phyloP scores from a whole-genome alignment of 2,113 vertebrate species.

The Zapornia atra region DNA sequence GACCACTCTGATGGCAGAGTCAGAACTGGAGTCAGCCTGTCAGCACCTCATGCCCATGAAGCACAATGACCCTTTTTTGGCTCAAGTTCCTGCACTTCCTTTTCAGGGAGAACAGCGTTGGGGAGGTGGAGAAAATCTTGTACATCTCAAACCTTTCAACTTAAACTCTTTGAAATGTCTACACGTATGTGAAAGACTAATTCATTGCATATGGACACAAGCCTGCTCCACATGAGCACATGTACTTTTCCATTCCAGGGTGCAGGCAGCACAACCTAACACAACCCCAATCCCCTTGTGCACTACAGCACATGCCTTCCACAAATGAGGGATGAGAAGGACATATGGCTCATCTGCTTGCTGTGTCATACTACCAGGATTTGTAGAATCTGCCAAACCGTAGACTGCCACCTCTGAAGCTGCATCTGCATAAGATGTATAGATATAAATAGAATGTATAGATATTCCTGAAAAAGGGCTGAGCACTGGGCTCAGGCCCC shows the following conservation, averaged over 20 bases:
- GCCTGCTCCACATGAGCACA: not conserved
- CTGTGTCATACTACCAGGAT: not conserved
- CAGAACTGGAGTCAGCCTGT: no score
- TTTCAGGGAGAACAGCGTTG: not conserved
- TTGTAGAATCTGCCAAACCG: not conserved
- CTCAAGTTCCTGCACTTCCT: not conserved
- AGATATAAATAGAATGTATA: not conserved
- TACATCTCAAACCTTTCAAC: not conserved
- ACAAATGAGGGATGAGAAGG: not conserved
- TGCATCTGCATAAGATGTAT: not conserved
- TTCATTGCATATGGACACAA: not conserved
- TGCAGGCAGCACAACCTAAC: not conserved
- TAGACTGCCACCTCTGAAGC: not conserved
- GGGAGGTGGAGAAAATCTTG: not conserved
- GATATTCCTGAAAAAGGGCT: not conserved
- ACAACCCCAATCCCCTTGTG: accelerated
- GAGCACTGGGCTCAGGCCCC: not conserved
- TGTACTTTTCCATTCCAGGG: not conserved
- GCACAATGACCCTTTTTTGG: accelerated
- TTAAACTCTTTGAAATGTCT: not conserved
- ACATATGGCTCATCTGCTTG: not conserved
- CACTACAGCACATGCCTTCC: not conserved
- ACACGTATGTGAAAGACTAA: not conserved
- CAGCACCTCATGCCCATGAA: not conserved
- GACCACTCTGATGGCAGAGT: no score